These are phyloP conservation scores for Hypomecis atomaria DNA, from an alignment of 2,888 invertebrate species.

Conservation along the genomic window DNA sequence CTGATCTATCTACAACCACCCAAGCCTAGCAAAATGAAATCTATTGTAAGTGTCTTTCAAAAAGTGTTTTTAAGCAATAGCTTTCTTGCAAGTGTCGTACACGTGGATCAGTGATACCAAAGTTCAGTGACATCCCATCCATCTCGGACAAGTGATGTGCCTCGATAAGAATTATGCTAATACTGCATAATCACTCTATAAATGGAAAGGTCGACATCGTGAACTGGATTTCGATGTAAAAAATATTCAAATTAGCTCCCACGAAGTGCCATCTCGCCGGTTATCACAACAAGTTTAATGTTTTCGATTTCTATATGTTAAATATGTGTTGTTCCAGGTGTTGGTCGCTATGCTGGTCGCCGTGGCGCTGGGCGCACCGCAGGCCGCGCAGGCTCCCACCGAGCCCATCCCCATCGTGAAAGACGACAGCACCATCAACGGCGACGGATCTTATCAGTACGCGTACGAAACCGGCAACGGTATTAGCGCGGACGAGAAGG, in stretches of 20 bases:
- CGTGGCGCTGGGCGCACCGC: constrained; percentile 70
- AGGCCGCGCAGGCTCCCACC: constrained; percentile 54
- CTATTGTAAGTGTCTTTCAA: constrained; percentile 70
- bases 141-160: constrained; percentile 20
- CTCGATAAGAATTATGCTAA: constrained; percentile 30
- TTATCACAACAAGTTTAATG: constrained; percentile 9
- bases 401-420: constrained; percentile 83
- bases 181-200: constrained; percentile 19
- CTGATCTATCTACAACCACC: constrained; percentile 59
- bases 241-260: constrained; percentile 41
- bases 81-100: constrained; percentile 11
- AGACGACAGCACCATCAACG: constrained; percentile 84
- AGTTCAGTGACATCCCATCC: constrained; percentile 46
- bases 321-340: constrained; percentile 59
- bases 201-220: constrained; percentile 24
- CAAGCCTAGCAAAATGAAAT: constrained; percentile 72
- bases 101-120: constrained; percentile 36
- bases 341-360: constrained; percentile 68
- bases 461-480: constrained; percentile 88
- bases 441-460: constrained; percentile 86
- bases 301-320: constrained; percentile 1
- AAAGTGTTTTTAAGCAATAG: constrained; percentile 31
- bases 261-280: constrained; percentile 11
- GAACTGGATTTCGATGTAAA: constrained; percentile 37
- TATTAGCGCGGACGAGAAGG: constrained; percentile 85